Evolutionary conservation across 1,140 invertebrate species (phyloP).

Genomic region (Myzus persicae): DNA sequence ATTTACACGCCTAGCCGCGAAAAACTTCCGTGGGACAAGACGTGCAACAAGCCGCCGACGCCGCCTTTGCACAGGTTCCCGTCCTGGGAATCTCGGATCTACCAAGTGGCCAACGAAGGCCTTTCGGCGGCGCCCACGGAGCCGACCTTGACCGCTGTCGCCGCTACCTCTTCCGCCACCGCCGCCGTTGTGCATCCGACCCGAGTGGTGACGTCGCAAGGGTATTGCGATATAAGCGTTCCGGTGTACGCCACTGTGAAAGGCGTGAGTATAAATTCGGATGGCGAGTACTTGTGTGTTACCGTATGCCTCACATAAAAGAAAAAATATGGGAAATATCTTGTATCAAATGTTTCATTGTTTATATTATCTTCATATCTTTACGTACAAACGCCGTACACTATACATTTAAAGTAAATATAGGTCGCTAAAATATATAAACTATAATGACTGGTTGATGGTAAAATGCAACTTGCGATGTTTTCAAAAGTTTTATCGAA

Average conservation of each 20-base stretch:
- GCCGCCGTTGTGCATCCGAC: constrained; percentile 61
- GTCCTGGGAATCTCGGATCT: constrained; percentile 94
- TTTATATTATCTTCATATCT: background rate
- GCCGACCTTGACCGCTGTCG: constrained; percentile 63
- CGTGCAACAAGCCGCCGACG: constrained; percentile 75
- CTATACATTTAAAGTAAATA: no score
- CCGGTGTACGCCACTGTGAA: constrained; percentile 96
- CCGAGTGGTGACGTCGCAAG: constrained; percentile 63
- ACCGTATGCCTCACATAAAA: background rate
- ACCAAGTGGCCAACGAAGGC: constrained; percentile 86
- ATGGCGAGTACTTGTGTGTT: background rate
- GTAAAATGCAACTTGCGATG: background rate
- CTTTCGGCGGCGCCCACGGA: constrained; percentile 68
- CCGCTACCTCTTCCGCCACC: constrained; percentile 63
- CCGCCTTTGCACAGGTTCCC: constrained; percentile 89
- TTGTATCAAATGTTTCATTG: no score
- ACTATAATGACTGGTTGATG: background rate
- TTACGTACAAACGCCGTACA: background rate
- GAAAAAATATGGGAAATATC: no score
- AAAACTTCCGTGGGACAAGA: constrained; percentile 64
- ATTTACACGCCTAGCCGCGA: constrained; percentile 92
- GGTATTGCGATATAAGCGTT: constrained; percentile 86
- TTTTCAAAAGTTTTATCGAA: background rate
- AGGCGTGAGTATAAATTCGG: constrained; percentile 73
- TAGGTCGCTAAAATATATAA: background rate